Base-by-base conservation (phyloP, 2,888 invertebrate genomes). In the Clitarchus hookeri region DNA sequence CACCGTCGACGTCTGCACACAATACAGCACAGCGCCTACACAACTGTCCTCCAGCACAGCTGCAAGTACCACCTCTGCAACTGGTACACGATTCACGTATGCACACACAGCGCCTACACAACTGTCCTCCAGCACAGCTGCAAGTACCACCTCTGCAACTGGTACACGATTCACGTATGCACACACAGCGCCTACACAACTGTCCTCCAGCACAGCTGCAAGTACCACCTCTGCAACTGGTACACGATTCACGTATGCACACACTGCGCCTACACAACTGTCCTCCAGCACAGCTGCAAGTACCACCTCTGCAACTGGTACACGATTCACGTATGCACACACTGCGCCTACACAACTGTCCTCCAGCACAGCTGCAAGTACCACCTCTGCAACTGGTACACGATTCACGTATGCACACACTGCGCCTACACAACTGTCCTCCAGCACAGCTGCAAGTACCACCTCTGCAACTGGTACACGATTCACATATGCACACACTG, bases 21-120 rank as follows among this genome's bases (percentile, higher is more conserved):
- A 84, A 25, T 19, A 65, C 65, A 16, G 8, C 19, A 19, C 8
- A 6, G n/a, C 65, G 44, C 44, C 4, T 11, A 85, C 83, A 83
- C 6, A 53, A 13, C 26, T 19, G 3, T 23, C 8, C 36, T 83
- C 65, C 65, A 65, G n/a, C 23, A 65, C 23, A 16, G 65, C 65
- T 65, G 65, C 8, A 23, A 8, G 8, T 12, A 53, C 53, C 53
- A 8, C 87, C 98, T 93, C 91, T 98, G 98, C 78, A 98, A 94
- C 90, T 97, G 97, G 91, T 98, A 98, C 84, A 97, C 96, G n/a
- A 96, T 95, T 12, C 95, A 96, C 44, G 96, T 96, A 96, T 97
- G 92, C 53, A 85, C 26, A 82, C 4, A 19, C 8, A 1, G n/a
- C 65, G 44, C 44, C 4, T 11, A 85, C 83, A 83, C 2, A 53